phyloP scores from a whole-genome alignment of 1,140 invertebrate species.

The Megathymus violae region DNA sequence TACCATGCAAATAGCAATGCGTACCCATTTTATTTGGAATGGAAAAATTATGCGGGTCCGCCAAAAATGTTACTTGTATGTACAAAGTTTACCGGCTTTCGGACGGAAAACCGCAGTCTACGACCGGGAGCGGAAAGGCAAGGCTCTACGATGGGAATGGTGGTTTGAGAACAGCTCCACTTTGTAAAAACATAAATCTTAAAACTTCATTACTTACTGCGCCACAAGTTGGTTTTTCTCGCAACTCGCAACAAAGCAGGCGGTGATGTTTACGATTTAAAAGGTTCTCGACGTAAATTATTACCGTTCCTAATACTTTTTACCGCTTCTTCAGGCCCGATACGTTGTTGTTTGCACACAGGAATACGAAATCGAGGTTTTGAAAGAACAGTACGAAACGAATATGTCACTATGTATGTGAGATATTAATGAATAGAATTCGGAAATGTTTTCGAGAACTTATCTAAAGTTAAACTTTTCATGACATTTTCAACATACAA shows the following conservation, averaged over 20 bases:
- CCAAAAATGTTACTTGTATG: constrained; percentile 21
- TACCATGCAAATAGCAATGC: constrained; percentile 21
- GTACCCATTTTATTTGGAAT: constrained; percentile 20
- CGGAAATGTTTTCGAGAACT: too few relatives aligned
- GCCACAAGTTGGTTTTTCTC: constrained; percentile 68
- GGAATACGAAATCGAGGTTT: too few relatives aligned
- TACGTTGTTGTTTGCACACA: constrained; percentile 29
- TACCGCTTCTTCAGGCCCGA: constrained; percentile 31
- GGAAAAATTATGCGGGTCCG: constrained; percentile 22
- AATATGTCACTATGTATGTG: too few relatives aligned
- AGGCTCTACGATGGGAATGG: constrained; percentile 7
- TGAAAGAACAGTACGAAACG: too few relatives aligned
- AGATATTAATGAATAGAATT: too few relatives aligned
- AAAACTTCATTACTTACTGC: constrained; percentile 74
- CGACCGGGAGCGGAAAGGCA: constrained; percentile 11
- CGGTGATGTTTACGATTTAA: constrained; percentile 77
- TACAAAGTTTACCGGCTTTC: constrained; percentile 7
- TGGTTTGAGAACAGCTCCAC: constrained; percentile 37
- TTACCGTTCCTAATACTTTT: constrained; percentile 63
- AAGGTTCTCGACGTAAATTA: constrained; percentile 75
- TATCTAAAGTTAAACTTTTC: too few relatives aligned
- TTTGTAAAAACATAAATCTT: constrained; percentile 73
- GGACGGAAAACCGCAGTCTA: constrained; percentile 27
- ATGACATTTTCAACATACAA: too few relatives aligned
- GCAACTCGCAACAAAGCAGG: constrained; percentile 53